Evolutionary conservation across 1,140 invertebrate genomes (phyloP).

Genomic region (Plectrocnemia conspersa): DNA sequence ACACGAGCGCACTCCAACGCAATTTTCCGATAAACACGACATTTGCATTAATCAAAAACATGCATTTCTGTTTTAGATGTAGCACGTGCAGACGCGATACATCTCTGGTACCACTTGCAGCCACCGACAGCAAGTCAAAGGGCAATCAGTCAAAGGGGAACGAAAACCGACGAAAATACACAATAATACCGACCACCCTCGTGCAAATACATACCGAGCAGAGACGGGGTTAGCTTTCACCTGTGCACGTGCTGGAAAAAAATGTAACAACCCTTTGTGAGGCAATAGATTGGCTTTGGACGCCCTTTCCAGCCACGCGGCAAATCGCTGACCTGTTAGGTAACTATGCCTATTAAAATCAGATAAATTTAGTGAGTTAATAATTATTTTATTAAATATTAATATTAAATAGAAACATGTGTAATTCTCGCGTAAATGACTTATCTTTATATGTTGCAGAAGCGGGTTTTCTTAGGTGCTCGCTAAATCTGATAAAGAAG

Average conservation of each 20-base stretch:
- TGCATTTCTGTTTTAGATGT: constrained; percentile 15
- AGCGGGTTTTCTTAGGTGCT: constrained; percentile 7
- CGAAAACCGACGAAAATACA: constrained; percentile 4
- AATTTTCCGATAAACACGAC: too few relatives aligned
- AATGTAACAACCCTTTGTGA: constrained; percentile 6
- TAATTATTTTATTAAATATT: too few relatives aligned
- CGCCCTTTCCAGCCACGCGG: background rate
- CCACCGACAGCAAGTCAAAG: constrained; percentile 1
- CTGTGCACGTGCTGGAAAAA: constrained; percentile 6
- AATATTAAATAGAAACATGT: background rate
- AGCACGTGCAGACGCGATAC: constrained; percentile 17
- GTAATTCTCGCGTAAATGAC: background rate
- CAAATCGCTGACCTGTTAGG: background rate
- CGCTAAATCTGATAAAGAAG: constrained; percentile 4
- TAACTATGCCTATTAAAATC: background rate
- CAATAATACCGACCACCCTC: background rate
- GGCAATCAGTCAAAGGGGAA: background rate
- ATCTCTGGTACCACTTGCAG: constrained; percentile 5
- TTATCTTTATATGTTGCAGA: background rate
- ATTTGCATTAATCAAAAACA: constrained; percentile 22
- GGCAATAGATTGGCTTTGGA: background rate
- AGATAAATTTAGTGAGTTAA: too few relatives aligned
- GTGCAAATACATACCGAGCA: too few relatives aligned
- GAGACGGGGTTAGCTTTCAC: constrained; percentile 6
- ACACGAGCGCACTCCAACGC: too few relatives aligned